Conservation (phyloP, 2,797 vertebrate genomes). For the Epinephelus awoara region DNA sequence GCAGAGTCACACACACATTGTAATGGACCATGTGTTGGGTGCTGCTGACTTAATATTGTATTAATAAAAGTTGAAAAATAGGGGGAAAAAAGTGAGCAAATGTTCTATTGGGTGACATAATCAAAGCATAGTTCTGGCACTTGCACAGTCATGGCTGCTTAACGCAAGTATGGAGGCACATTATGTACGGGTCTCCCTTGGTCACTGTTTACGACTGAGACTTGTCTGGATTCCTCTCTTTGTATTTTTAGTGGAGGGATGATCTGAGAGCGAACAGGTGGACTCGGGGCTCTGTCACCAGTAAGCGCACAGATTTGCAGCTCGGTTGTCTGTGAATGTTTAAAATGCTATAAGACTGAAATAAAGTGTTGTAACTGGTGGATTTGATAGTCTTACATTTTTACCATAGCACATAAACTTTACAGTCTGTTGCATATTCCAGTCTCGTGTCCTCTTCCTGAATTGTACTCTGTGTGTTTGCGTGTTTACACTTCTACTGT, state of each 20-base stretch:
- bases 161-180: conserved; percentile 39
- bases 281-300: conserved; percentile 48
- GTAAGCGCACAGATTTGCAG: conserved; percentile 52
- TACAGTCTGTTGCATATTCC: neutral
- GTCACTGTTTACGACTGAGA: conserved; percentile 67
- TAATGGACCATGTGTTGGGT: neutral
- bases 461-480: conserved; percentile 40
- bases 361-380: conserved; percentile 26
- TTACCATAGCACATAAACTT: conserved; percentile 24
- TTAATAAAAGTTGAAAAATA: neutral
- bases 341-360: conserved; percentile 44
- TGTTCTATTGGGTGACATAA: conserved; percentile 7
- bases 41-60: conserved; percentile 5
- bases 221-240: conserved; percentile 71
- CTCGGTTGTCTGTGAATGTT: conserved; percentile 57
- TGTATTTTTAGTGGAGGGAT: conserved; percentile 78
- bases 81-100: neutral
- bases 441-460: conserved; percentile 4
- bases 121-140: conserved; percentile 44
- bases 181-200: conserved; percentile 47
- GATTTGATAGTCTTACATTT: conserved; percentile 17
- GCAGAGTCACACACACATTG: conserved; percentile 23
- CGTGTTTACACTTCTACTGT: conserved; percentile 32
- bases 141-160: conserved; percentile 56
- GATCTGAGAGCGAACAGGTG: conserved; percentile 77